Evolutionary conservation across 35 echinoderm and acorn worm species (phyloP).

Genomic region (Ptychodera flava): DNA sequence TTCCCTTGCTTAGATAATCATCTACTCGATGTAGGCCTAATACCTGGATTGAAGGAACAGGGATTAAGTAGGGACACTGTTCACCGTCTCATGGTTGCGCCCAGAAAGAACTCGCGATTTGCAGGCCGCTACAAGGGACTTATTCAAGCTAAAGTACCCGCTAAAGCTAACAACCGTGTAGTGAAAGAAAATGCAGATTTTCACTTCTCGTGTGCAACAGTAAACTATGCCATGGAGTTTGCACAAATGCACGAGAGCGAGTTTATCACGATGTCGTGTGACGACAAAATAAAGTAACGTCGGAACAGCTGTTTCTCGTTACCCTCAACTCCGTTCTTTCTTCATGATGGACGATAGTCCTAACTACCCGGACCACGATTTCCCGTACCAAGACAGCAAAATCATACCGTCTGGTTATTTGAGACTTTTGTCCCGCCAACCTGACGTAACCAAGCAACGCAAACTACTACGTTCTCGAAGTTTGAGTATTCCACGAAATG

Average conservation of each 20-base stretch:
- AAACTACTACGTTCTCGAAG: neutral
- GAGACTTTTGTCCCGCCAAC: neutral
- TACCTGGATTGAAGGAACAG: neutral
- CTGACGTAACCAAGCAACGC: neutral
- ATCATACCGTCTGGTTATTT: slow-evolving; percentile 19
- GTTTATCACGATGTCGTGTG: slow-evolving; percentile 18
- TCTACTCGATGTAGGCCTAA: no score
- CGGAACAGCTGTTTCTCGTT: slow-evolving; percentile 19
- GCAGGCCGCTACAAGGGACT: neutral
- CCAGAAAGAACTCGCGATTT: neutral
- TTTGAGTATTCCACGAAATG: neutral
- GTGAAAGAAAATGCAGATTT: neutral
- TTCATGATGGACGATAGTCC: slow-evolving; percentile 9
- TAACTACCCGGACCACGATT: slow-evolving; percentile 29
- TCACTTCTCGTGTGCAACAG: slow-evolving; percentile 7
- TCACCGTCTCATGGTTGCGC: neutral
- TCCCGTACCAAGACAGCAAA: neutral
- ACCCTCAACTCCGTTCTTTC: slow-evolving; percentile 21
- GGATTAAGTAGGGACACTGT: neutral
- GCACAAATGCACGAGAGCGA: neutral
- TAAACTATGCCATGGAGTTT: slow-evolving; percentile 2
- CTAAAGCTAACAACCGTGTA: slow-evolving; percentile 7
- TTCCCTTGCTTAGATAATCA: no score
- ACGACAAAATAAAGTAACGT: slow-evolving; percentile 30
- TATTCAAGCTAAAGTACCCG: slow-evolving; percentile 22